Base-by-base conservation (phyloP, 1,140 invertebrate genomes). In the Drosophila albomicans region DNA sequence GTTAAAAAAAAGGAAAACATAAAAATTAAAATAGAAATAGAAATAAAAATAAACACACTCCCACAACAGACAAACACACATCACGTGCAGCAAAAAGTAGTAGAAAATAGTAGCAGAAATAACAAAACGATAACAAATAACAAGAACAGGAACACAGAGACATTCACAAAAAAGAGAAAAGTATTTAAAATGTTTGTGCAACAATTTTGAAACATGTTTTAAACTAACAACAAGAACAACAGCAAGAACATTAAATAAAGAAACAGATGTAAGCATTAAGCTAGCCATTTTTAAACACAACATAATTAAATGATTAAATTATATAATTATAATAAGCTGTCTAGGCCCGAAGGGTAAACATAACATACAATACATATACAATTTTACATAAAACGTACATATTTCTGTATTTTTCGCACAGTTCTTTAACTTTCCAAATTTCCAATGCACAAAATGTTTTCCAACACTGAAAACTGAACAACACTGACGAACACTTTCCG, bases 111-210 rank as follows among this genome's bases (percentile, higher is more conserved):
- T 78, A 79, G 77, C 46, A 64, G 72, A 81, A 41, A 79, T 64
- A 63, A 41, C 28, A 62, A 65, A 62, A 38, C 8, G 16, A 54
- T 41, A 61, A 61, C 11, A 75, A 43, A 52, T 41, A 43, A 20
- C 46, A 38, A 48, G 63, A 56, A 79, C 66, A 64, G 38, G 48
- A 51, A 70, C 41, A 71, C 46, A 63, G 54, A 58, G 35, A 64
- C 58, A 77, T 46, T 70, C 46, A 48, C 13, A 45, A 25, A 25
- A 45, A 25, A 25, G 4, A 64, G 35, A 59, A 82, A 66, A 46
- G 52, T 84, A 79, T 86, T 86, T 63, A 70, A 78, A 89, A 88
- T 80, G 84, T 84, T 87, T 87, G 80, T 84, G 85, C 85, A 87
- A 88, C 58, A 87, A 62, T 80, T 88, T 87, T 69, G 54, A 65